Base-by-base conservation (phyloP, 2,888 invertebrate species). In the Himalopsyche anomala region DNA sequence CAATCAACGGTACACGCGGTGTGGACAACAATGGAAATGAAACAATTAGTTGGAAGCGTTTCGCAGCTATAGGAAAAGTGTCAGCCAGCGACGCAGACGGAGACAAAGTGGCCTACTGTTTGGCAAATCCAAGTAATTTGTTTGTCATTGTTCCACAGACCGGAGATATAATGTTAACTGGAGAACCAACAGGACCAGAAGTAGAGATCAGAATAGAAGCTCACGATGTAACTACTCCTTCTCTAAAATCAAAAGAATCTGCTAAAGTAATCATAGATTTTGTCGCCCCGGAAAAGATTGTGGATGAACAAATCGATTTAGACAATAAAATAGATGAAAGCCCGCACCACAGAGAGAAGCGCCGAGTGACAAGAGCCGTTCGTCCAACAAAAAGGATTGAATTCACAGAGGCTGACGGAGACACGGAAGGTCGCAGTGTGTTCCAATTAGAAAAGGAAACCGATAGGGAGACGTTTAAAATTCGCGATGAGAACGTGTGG, bases 401-500 rank as follows among this genome's bases (percentile, higher is more conserved):
- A 90, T 98, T 98, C 91, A 96, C 97, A 0, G 98, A 98, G 92
- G 96, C 97, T 11, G 98, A 98, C 90, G 98, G 98, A 40, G 96
- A 97, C 91, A 95, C 96, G 17, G 97, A 97, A 91, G 97, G 97
- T 80, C 95, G 97, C 90, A 96, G 96, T 87, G 98, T 97, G 83
- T 98, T 98, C 91, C 96, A 97, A 88, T 92, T 98, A 89, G 98
- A 98, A 91, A 98, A 98, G 91, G 98, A 98, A 92, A 97, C 97
- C 83, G 98, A 98, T 89, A 95, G 97, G 90, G 98, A 98, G 91
- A 97, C 97, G 12, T 98, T 98, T 91, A 98, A 98, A 92, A 97
- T 98, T 90, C 94, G 98, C 90, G 98, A 98, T 90, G 97, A 98
- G 91, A 98, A 98, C 93, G 96, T 96, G 89, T 98, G 98, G 98